A percentile compares a stretch with the other conserved stretches of the same genome.
These are phyloP conservation scores for Patagioenas fasciata DNA, from an alignment of 2,113 vertebrate genomes.

Conservation along the genomic window DNA sequence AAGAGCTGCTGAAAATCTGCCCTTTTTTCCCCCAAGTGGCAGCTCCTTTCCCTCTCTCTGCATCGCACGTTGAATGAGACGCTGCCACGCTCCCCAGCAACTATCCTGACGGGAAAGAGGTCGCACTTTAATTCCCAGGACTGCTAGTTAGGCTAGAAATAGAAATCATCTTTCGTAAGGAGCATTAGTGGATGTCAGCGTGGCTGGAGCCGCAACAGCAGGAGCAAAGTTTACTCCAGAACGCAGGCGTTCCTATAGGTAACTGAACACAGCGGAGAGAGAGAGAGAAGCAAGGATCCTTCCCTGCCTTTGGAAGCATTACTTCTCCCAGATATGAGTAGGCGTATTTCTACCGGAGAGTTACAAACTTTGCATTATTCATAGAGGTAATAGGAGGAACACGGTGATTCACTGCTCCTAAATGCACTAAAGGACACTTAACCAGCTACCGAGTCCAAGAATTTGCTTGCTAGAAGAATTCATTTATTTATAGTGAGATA, in stretches of 20 bases:
- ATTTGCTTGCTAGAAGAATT: neutral
- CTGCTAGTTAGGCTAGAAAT: neutral
- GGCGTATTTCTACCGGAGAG: neutral
- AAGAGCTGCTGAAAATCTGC: neutral
- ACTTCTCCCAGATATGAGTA: neutral
- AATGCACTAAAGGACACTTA: neutral
- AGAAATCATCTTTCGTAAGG: neutral
- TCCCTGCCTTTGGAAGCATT: neutral
- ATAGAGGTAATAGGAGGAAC: neutral
- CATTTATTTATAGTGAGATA: neutral
- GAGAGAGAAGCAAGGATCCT: neutral
- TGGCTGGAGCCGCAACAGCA: neutral
- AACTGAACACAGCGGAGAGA: neutral
- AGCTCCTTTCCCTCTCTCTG: neutral
- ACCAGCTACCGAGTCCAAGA: neutral
- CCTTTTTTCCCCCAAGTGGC: neutral
- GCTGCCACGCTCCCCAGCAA: neutral
- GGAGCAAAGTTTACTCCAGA: neutral
- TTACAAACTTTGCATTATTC: neutral
- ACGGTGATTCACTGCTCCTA: slow-evolving; percentile 4
- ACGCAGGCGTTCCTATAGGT: neutral
- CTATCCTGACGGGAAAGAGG: neutral
- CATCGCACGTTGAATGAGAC: neutral
- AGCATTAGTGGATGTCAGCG: neutral
- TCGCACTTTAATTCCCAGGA: neutral